A percentile compares a stretch with the other conserved stretches of the same genome.
Evolutionary conservation across 1,140 invertebrate species (phyloP).

Genomic region (Caenorhabditis tropicalis): DNA sequence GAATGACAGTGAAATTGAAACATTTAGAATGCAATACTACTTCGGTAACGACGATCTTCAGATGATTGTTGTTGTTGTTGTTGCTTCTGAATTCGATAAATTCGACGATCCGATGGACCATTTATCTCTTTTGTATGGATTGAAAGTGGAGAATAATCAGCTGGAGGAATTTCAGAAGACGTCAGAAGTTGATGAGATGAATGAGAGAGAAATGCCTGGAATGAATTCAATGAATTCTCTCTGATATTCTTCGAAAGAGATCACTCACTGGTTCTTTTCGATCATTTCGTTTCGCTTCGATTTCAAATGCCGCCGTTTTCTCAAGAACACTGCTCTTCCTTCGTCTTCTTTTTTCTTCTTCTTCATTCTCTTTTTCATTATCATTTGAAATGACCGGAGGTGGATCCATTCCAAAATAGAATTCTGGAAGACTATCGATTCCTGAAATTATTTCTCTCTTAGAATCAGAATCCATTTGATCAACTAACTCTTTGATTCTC

Average conservation of each 20-base stretch:
- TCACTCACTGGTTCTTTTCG: conserved; percentile 25
- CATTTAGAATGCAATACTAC: conserved; percentile 10
- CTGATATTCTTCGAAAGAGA: neutral
- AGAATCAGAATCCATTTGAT: neutral
- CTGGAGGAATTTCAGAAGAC: conserved; percentile 16
- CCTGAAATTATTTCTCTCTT: neutral
- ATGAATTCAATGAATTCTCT: neutral
- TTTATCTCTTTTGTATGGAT: conserved; percentile 22
- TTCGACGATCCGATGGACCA: neutral
- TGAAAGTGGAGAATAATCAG: conserved; percentile 15
- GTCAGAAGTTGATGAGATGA: conserved; percentile 12
- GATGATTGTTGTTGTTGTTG: conserved; percentile 8
- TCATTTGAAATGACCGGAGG: neutral
- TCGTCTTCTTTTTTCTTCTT: neutral
- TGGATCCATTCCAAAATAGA: conserved; percentile 37
- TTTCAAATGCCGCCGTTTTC: conserved; percentile 21
- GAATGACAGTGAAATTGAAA: neutral
- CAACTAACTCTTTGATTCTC: neutral
- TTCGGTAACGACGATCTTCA: conserved; percentile 37
- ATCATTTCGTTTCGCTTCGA: conserved; percentile 26
- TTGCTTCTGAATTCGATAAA: conserved; percentile 32
- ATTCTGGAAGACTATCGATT: conserved; percentile 30
- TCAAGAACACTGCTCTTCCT: conserved; percentile 23
- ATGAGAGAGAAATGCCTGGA: neutral
- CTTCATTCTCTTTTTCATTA: conserved; percentile 20